Percentiles rank a stretch among this genome's conserved stretches.
Evolutionary conservation across 1,140 invertebrate species (phyloP).

Genomic region (Drosophila fuyamai): DNA sequence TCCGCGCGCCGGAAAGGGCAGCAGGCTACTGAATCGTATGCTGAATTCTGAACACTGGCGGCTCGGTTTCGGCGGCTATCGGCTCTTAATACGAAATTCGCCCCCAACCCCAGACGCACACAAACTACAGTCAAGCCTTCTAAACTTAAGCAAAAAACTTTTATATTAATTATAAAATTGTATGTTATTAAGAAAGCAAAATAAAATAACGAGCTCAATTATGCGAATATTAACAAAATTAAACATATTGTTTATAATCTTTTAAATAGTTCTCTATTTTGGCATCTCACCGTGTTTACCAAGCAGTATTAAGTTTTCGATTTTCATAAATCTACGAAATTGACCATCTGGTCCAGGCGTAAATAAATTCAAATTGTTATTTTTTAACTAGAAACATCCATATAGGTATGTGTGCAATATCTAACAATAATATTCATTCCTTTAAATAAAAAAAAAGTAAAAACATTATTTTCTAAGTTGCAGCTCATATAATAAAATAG

Average conservation of each 20-base stretch:
- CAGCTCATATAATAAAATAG: too few relatives aligned
- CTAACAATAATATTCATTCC: too few relatives aligned
- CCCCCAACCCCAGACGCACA: conserved; percentile 15
- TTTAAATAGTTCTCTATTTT: background rate
- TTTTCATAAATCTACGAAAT: too few relatives aligned
- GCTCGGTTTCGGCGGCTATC: conserved; percentile 45
- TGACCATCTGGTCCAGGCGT: too few relatives aligned
- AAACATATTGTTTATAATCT: too few relatives aligned
- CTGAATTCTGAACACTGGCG: conserved; percentile 28
- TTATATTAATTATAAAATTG: too few relatives aligned
- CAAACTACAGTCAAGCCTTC: conserved; percentile 12
- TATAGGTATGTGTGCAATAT: background rate
- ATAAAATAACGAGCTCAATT: too few relatives aligned
- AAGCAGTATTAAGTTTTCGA: background rate
- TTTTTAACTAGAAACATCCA: background rate
- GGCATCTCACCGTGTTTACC: background rate
- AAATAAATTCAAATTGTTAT: background rate
- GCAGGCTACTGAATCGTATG: conserved; percentile 45
- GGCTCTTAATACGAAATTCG: conserved; percentile 42
- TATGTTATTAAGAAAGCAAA: too few relatives aligned
- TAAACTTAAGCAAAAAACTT: background rate
- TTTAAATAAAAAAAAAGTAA: too few relatives aligned
- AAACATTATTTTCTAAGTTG: too few relatives aligned
- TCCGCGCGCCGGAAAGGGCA: conserved; percentile 63
- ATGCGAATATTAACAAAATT: too few relatives aligned